Base-by-base conservation (phyloP, 2,797 vertebrate genomes). In the Poeciliopsis paucimaculata region DNA sequence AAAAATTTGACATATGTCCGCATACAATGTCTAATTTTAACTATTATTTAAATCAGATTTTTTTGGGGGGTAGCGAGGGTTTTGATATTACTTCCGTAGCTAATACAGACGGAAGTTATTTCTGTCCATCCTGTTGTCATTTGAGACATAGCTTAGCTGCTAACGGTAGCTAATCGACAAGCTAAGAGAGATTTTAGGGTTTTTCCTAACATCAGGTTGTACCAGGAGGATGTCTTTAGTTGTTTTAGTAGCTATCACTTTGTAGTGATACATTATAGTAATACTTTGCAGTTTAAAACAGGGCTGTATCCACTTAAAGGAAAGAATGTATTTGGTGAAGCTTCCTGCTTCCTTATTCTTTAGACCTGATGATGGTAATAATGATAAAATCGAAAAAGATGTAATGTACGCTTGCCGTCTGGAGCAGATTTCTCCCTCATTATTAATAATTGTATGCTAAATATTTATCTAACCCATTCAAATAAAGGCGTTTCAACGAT, bases 91-190 rank as follows among this genome's bases (percentile, higher is more conserved):
- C 26, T 9, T 6, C 3, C 15, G 3, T 15, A 1, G n/a, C 26
- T 45, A 23, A 3, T 0, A 1, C 1, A 28, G 1, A 13, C 5
- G 0, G 0, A 15, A 18, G 15, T 10, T 18, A 20, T 31, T 28
- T 49, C 1, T 20, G 47, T 57, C 49, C 75, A 62, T 11, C 2
- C 1, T 23, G 5, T 41, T 7, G 3, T 73, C 8, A 70, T 64
- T 11, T 76, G 55, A 41, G 13, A 5, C 57, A 45, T 72, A 71
- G 89, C 91, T 81, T 51, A n/a, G 83, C 86, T 53, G 90, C 90
- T 92, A 91, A 82, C 62, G 78, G 26, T 88, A 90, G 87, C 86
- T 57, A 16, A 11, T 73, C 51, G 28, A 20, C 66, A 43, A 70
- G 23, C 66, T 70, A 28, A n/a, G 5, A n/a, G 23, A 43, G 26